Base-by-base conservation (phyloP, 2,797 vertebrate species). In the Salarias fasciatus region DNA sequence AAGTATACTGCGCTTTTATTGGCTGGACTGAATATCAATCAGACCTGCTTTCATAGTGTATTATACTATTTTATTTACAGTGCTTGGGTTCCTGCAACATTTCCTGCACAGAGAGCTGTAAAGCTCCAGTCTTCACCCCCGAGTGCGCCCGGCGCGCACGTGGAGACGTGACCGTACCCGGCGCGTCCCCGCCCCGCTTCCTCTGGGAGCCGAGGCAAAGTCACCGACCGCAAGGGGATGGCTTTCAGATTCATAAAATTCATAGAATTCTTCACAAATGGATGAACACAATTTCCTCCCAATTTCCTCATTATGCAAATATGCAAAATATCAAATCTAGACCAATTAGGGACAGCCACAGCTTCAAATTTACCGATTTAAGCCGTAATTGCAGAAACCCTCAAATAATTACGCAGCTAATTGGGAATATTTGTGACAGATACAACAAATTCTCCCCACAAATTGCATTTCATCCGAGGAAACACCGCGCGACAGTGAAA, bases 361-460 rank as follows among this genome's bases (percentile, higher is more conserved):
- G 95, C 95, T 95, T 95, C 95, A 96, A 96, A 96, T 98, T 96
- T 95, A 95, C 94, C 94, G 94, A 93, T 95, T 98, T 96, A 96
- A 94, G 93, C 92, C 91, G 93, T 98, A 98, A 98, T 97, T 97
- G 95, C 96, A 97, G 95, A 96, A 97, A 98, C 95, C 97, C 96
- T 97, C 96, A 97, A 96, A 98, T 97, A 98, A 98, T 98, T 97
- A 97, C 92, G 92, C 92, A 90, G 94, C 95, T 98, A 99, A 99
- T 99, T 98, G 96, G 93, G 95, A 97, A 98, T 98, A 99, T 99
- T 98, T 99, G 96, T 97, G 96, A 98, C 97, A 98, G 97, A 99
- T 97, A 98, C 95, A 97, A 98, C 95, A 97, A 98, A 98, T 98
- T 99, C 95, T 96, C 95, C 76, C 93, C 93, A 94, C 95, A 97